Percentiles rank a stretch among this genome's conserved stretches.
phyloP scores from a whole-genome alignment of 1,140 invertebrate species.

The Phymorhynchus buccinoides region DNA sequence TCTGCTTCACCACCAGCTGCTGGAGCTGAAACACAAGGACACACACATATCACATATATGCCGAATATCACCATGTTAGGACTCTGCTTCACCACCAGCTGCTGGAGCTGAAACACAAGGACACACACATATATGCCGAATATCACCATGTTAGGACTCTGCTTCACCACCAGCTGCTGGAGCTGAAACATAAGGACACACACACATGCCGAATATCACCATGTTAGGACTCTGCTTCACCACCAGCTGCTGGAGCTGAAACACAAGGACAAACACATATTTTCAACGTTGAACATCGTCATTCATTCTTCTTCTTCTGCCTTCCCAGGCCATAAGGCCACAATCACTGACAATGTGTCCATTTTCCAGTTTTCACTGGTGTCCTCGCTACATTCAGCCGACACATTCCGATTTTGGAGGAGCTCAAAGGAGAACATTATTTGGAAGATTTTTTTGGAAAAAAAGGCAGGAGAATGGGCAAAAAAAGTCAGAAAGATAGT shows the following conservation, averaged over 20 bases:
- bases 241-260: constrained; percentile 80
- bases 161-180: constrained; percentile 81
- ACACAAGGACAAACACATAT: not conserved
- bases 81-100: constrained; percentile 82
- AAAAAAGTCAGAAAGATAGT: too few relatives aligned
- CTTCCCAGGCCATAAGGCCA: too few relatives aligned
- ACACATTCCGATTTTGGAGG: too few relatives aligned
- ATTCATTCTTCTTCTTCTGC: too few relatives aligned
- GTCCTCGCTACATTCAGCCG: too few relatives aligned
- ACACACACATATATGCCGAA: constrained; percentile 87
- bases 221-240: constrained; percentile 84
- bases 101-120: constrained; percentile 75
- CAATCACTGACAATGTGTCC: too few relatives aligned
- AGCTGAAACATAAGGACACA: constrained; percentile 71
- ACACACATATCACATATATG: too few relatives aligned
- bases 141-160: constrained; percentile 85
- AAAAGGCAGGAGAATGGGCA: too few relatives aligned
- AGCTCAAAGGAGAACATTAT: too few relatives aligned
- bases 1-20: constrained; percentile 82
- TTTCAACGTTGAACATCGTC: constrained; percentile 89
- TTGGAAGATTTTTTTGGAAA: too few relatives aligned
- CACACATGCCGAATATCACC: constrained; percentile 90
- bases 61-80: constrained; percentile 89
- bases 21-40: constrained; percentile 74
- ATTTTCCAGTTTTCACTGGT: too few relatives aligned